These are phyloP conservation scores for Limnephilus marmoratus DNA, from an alignment of 2,888 invertebrate genomes.

Conservation along the genomic window DNA sequence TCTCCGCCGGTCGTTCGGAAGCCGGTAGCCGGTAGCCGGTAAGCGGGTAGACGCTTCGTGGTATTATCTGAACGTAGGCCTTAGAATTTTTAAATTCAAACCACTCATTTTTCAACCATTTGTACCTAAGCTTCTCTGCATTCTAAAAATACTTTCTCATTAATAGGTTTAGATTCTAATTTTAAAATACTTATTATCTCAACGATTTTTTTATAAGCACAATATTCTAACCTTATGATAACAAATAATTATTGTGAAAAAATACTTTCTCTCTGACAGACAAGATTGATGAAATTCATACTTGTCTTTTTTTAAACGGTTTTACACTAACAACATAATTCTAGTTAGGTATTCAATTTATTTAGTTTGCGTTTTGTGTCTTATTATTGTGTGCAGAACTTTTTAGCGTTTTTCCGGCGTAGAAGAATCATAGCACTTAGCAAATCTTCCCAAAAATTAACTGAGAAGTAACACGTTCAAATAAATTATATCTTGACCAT, in stretches of 20 bases:
- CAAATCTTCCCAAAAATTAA: not conserved
- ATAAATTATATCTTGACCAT: not conserved
- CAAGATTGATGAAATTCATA: not conserved
- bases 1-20: conserved; percentile 5
- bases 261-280: not conserved
- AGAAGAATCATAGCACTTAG: not conserved
- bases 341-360: not conserved
- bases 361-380: not conserved
- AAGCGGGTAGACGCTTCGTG: not conserved
- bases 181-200: not conserved
- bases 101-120: not conserved
- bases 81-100: not conserved
- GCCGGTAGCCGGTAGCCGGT: conserved; percentile 3
- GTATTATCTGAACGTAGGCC: not conserved
- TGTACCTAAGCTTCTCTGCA: not conserved
- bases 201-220: not conserved
- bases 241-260: not conserved
- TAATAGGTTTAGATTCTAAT: not conserved
- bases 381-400: not conserved
- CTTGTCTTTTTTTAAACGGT: not conserved
- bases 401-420: not conserved
- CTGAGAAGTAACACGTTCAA: not conserved
- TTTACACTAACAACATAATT: not conserved
- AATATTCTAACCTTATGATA: not conserved
- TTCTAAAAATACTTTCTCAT: not conserved